Base-by-base conservation (phyloP, 2,888 invertebrate species). In the Acholoe squamosa region DNA sequence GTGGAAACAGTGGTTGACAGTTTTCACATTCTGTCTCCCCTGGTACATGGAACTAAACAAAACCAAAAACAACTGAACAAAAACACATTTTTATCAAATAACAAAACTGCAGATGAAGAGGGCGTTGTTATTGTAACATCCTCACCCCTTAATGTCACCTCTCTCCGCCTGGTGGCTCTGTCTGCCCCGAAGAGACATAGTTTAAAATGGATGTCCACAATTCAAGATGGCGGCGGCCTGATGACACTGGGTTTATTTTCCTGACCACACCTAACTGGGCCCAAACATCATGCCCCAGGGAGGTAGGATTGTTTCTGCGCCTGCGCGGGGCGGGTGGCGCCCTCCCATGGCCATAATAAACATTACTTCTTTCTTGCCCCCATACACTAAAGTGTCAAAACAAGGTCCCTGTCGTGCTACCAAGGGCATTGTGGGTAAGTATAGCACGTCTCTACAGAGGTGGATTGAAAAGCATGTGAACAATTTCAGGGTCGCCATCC, bases 371-470 rank as follows among this genome's bases (percentile, higher is more conserved):
- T 80, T 31, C 80, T 80, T n/a, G 34, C 12, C 34, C n/a, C 80
- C 80, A 31, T 80, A 31, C 80, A 80, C 80, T n/a, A 80, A 16
- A 80, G n/a, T 80, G 80, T 80, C 80, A 80, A 80, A 80, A 80
- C 80, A 80, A 80, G 43, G 22, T 25, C n/a, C 67, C 54, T 71
- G 71, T 10, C 22, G 71, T 10, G 71, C n/a, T n/a, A n/a, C n/a
- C n/a, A n/a, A n/a, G n/a, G n/a, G n/a, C n/a, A n/a, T n/a, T n/a
- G n/a, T n/a, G n/a, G n/a, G n/a, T n/a, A n/a, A n/a, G n/a, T n/a
- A n/a, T n/a, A n/a, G n/a, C n/a, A n/a, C n/a, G n/a, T n/a, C n/a
- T n/a, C n/a, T n/a, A n/a, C n/a, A n/a, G n/a, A n/a, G n/a, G n/a
- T n/a, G n/a, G n/a, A n/a, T n/a, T n/a, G n/a, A n/a, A n/a, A n/a